Conservation (phyloP, 2,113 vertebrate species). For the Solea senegalensis region DNA sequence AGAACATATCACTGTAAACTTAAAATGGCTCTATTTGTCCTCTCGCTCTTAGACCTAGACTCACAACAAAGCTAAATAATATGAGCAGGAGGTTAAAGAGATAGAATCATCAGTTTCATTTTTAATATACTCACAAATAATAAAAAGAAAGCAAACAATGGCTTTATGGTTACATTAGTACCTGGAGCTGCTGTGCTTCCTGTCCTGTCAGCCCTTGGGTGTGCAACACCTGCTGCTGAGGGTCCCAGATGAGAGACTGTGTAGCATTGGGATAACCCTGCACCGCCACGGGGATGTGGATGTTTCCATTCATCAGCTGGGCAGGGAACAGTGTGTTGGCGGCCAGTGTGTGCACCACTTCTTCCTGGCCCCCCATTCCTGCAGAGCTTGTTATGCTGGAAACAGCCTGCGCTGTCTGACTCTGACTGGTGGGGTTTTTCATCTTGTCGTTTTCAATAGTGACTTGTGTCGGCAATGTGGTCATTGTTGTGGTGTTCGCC, state of each 20-base stretch:
- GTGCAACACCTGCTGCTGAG: slow-evolving; percentile 82
- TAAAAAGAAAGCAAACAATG: background rate
- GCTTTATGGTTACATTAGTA: slow-evolving; percentile 15
- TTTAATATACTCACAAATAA: too few species aligned
- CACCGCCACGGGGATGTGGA: slow-evolving; percentile 99
- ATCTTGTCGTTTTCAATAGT: slow-evolving; percentile 88
- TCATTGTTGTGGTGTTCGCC: slow-evolving; percentile 73
- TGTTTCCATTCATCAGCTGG: slow-evolving; percentile 99
- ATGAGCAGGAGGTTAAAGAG: background rate
- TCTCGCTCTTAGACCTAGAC: too few species aligned
- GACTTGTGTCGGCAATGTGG: slow-evolving; percentile 75
- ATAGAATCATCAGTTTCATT: background rate
- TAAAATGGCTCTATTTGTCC: too few species aligned
- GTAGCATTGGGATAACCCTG: slow-evolving; percentile 94
- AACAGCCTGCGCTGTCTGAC: slow-evolving; percentile 75
- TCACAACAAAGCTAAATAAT: too few species aligned
- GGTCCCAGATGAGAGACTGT: slow-evolving; percentile 98
- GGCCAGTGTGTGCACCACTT: slow-evolving; percentile 93
- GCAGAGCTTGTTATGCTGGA: slow-evolving; percentile 81
- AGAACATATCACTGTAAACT: too few species aligned
- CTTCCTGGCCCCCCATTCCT: slow-evolving; percentile 87
- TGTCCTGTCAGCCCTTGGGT: slow-evolving; percentile 79
- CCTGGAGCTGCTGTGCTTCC: slow-evolving; percentile 88
- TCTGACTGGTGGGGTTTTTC: slow-evolving; percentile 66
- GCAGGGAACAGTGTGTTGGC: slow-evolving; percentile 89